These are phyloP conservation scores for Sibirionetta formosa DNA, from an alignment of 2,797 vertebrate genomes.

Conservation along the genomic window DNA sequence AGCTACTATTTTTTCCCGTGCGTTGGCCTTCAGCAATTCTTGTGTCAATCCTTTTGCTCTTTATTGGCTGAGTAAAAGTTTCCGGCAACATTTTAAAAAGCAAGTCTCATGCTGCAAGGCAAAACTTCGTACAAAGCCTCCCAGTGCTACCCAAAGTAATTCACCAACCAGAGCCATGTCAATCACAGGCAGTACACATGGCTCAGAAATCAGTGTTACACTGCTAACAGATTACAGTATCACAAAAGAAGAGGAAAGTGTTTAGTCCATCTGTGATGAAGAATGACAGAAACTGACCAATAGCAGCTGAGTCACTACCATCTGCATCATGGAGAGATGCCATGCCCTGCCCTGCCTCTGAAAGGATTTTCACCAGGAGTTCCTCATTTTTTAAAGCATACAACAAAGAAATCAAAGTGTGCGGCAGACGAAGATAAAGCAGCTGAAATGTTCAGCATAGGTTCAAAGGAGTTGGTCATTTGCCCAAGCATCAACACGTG, in stretches of 20 bases:
- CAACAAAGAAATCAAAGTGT: neutral
- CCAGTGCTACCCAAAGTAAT: slow-evolving; percentile 59
- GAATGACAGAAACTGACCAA: neutral
- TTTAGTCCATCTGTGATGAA: slow-evolving; percentile 54
- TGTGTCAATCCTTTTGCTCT: slow-evolving; percentile 87
- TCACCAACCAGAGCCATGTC: slow-evolving; percentile 75
- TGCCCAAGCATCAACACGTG: accelerated
- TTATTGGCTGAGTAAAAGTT: slow-evolving; percentile 87
- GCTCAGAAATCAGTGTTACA: slow-evolving; percentile 84
- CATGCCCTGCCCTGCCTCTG: neutral
- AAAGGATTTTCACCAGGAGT: neutral
- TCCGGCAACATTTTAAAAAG: slow-evolving; percentile 86
- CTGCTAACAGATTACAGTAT: slow-evolving; percentile 74
- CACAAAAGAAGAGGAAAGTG: slow-evolving; percentile 81
- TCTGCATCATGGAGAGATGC: neutral
- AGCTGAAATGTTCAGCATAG: neutral
- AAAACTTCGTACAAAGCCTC: neutral
- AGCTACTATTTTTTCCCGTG: slow-evolving; percentile 81
- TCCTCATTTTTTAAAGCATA: neutral
- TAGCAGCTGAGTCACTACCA: neutral
- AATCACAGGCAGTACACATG: slow-evolving; percentile 52
- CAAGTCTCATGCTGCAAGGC: slow-evolving; percentile 81
- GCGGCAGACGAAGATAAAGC: neutral
- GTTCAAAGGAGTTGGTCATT: neutral
- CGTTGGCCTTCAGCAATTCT: slow-evolving; percentile 87